Base-by-base conservation (phyloP, 2,888 invertebrate species). In the Neoaliturus tenellus region DNA sequence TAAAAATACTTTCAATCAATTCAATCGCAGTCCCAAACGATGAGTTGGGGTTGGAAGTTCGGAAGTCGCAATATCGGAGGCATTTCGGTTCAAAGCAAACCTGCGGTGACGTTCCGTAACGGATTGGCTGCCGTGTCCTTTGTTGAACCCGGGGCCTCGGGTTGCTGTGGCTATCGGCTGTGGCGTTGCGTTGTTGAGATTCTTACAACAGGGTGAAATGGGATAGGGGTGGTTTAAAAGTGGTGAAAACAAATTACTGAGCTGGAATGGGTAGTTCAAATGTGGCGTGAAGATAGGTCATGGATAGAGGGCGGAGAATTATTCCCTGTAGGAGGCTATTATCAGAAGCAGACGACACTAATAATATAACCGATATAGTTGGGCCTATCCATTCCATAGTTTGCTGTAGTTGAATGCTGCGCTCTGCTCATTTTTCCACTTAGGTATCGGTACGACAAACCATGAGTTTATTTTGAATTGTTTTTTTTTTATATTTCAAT, bases 101-200 rank as follows among this genome's bases (percentile, higher is more conserved):
- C 48, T 48, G 44, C 48, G 75, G 75, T 28, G 75, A 75, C 75
- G 48, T 75, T 75, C 75, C 75, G 25, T 0, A 3, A 39, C 39
- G 41, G 71, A 71, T 71, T 71, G 75, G 75, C 48, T 67, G 25
- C n/a, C 20, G 20, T 8, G 58, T 8, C 58, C 10, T 35, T 35
- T 35, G 23, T 51, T 23, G n/a, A 5, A n/a, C 51, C 51, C 33
- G 3, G 28, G 69, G 69, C 6, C 33, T n/a, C 28, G 3, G 3
- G 31, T 17, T 33, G 44, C 44, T 12, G 8, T 4, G 35, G 35
- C 35, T 31, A 35, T 35, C 28, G 23, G 25, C 6, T n/a, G n/a
- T n/a, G n/a, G 17, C 3, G 12, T n/a, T 1, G 28, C 17, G 28
- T 58, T 23, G 58, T 58, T 10, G 17, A 10, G 23, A 58, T 58